Conservation (phyloP, 1,140 invertebrate species). For the Trichonephila clavipes region DNA sequence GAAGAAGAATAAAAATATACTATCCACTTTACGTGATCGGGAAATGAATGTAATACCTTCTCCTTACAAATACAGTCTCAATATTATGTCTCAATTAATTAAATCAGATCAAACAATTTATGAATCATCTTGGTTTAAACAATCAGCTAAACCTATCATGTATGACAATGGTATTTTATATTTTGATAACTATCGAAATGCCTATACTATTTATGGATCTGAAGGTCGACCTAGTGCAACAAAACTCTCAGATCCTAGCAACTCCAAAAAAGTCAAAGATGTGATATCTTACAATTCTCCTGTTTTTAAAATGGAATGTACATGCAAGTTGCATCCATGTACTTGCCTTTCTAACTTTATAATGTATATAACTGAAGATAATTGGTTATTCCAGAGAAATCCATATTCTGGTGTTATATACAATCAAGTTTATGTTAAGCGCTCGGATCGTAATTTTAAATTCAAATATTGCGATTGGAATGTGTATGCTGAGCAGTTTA, state of each 20-base stretch:
- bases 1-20: constrained; percentile 28
- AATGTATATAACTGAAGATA: constrained; percentile 26
- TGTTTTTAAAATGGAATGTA: neutral
- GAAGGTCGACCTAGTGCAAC: neutral
- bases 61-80: constrained; percentile 40
- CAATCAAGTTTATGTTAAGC: constrained; percentile 20
- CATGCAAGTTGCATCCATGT: neutral
- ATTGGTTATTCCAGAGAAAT: constrained; percentile 29
- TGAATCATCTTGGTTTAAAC: neutral
- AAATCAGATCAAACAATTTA: neutral
- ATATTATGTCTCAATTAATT: constrained; percentile 27
- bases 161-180: constrained; percentile 35
- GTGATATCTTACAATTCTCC: constrained; percentile 13
- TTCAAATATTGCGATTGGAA: constrained; percentile 57
- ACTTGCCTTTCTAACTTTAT: constrained; percentile 6
- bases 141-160: constrained; percentile 26
- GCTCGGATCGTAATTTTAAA: neutral
- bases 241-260: neutral
- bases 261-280: constrained; percentile 23
- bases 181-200: constrained; percentile 19
- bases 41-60: neutral
- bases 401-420: neutral
- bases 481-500: constrained; percentile 16
- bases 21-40: constrained; percentile 15
- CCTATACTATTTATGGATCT: constrained; percentile 8